These are phyloP conservation scores for Neomonachus schauinslandi DNA, from an alignment of 2,113 vertebrate genomes.

Conservation along the genomic window DNA sequence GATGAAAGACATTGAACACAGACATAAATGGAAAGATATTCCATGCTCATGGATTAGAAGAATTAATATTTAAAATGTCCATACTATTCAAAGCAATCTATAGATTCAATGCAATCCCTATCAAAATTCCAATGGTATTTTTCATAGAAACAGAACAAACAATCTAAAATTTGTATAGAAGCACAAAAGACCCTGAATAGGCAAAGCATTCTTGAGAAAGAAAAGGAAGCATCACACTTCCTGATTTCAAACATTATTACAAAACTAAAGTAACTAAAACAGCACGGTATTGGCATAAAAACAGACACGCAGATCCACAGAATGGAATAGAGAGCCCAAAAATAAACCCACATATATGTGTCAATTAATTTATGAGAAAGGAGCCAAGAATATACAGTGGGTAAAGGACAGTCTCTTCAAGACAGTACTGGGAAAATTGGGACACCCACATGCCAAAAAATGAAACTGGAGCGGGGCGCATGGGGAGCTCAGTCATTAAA, in stretches of 20 bases:
- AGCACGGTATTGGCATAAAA: neutral
- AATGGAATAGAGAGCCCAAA: neutral
- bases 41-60: neutral
- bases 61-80: neutral
- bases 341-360: neutral
- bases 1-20: neutral
- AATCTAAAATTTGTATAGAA: neutral
- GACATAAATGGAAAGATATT: neutral
- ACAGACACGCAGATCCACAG: neutral
- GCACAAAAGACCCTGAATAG: neutral
- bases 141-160: neutral
- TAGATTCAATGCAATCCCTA: neutral
- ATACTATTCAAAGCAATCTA: neutral
- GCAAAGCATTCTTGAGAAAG: neutral
- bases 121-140: neutral
- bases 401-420: neutral
- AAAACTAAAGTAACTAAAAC: neutral
- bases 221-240: neutral
- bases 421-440: neutral
- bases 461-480: neutral
- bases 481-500: no score
- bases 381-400: neutral
- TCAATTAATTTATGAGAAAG: neutral
- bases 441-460: neutral
- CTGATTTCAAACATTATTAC: neutral